Evolutionary conservation across 2,888 invertebrate species (phyloP), one percentile per base, ranked within the genome.

Genomic region (Xestia rhomboidea): DNA sequence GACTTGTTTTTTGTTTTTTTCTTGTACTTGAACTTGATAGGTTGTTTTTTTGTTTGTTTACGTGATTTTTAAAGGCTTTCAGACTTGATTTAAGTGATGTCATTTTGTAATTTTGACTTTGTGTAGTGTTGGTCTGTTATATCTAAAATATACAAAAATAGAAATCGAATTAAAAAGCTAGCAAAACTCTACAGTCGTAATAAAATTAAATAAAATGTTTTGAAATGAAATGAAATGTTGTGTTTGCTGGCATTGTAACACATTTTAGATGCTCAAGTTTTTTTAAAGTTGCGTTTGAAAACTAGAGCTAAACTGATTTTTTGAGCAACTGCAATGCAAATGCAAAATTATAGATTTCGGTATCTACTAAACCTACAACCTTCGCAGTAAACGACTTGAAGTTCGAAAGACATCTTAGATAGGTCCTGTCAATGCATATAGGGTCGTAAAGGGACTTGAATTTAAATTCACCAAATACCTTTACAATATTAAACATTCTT

Each of bases 401-500:
- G 18, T n/a, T 30, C n/a, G 3, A 41, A 62, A 44, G 27, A 54
- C 18, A 49, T 3, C n/a, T 7, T 18, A 27, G 8, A 6, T 30
- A 38, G 1, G 11, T 57, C 41, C 41, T 44, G 13, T 38, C 10
- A 3, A 81, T 34, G n/a, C 30, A 54, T 54, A 54, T 1, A 18
- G 24, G 24, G 34, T n/a, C 54, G 34, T 24, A 76, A 66, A 79
- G 24, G 24, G 24, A 57, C 10, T 57, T 41, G 34, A 78, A 73
- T 84, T 84, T 60, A 79, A 81, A 68, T 72, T 60, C 66, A 74
- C 67, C 41, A 81, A 81, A 74, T 81, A 70, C 54, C 51, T 67
- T 57, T 13, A 41, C 44, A 76, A 63, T 81, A 82, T 82, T 82
- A 70, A 80, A 81, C 18, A 84, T 82, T 82, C 74, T 84, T 81